Base-by-base conservation (phyloP, 2,888 invertebrate genomes). In the Charanyca ferruginea region DNA sequence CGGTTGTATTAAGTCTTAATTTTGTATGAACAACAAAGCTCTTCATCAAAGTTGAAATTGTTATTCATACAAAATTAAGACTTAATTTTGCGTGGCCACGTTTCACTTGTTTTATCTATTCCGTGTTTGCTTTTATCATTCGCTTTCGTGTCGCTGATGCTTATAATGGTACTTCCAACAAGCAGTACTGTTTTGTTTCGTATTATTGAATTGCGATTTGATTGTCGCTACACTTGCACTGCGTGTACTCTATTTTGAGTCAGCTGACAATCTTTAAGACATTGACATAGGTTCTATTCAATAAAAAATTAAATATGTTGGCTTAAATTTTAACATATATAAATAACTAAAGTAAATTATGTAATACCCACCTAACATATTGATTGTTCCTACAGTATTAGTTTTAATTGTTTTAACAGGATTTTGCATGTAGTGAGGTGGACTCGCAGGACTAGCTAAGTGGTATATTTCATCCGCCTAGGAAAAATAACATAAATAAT, bases 371-470 rank as follows among this genome's bases (percentile, higher is more conserved):
- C 98, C 98, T 85, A 99, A 95, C 96, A 99, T 98, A 93, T 99
- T 99, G 70, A 99, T 98, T 32, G 99, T 99, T 59, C 98, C 99
- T 89, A 99, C 96, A 1, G 99, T 99, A 92, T 99, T 99, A 0
- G 99, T 99, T 93, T 99, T 99, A 79, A 99, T 98, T 18, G 99
- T 99, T 94, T 99, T 99, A 3, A 99, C 99, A 35, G 99, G 99
- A 96, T 99, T 99, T 89, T 98, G 98, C 99, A 99, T 99, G 90
- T 99, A 99, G 95, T 99, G 99, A 0, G 99, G 99, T 23, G 99
- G 99, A 81, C 99, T 99, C 1, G 99, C 99, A 11, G 99, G 99
- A 89, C 99, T 99, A 20, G 99, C 99, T 87, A 99, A 96, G 91
- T 99, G 99, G 92, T 99, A 99, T 87, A 99, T 99, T 96, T 99